Evolutionary conservation across 2,797 vertebrate genomes (phyloP).

Genomic region (Okamejei kenojei): DNA sequence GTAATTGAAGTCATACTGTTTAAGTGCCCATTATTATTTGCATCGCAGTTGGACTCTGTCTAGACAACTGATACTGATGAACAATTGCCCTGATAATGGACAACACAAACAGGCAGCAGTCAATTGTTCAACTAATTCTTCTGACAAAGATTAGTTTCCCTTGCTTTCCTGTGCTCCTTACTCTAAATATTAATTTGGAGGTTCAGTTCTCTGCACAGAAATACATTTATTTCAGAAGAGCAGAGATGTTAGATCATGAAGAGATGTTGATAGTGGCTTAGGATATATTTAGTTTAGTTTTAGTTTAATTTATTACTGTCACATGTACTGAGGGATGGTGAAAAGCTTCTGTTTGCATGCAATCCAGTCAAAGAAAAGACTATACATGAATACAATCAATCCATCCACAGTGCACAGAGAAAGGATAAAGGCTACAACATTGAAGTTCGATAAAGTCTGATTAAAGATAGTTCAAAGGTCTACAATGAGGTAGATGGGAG

Average conservation of each 20-base stretch:
- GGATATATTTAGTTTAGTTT: background rate
- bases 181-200: background rate
- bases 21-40: background rate
- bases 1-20: background rate
- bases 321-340: too few species aligned
- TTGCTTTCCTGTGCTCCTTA: background rate
- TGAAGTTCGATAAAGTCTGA: too few species aligned
- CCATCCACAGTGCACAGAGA: too few species aligned
- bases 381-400: too few species aligned
- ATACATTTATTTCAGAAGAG: background rate
- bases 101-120: background rate
- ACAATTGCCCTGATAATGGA: background rate
- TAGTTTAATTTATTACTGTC: too few species aligned
- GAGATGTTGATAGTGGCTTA: background rate
- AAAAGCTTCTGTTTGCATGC: too few species aligned
- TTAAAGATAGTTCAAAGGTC: too few species aligned
- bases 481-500: too few species aligned
- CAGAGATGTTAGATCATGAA: background rate
- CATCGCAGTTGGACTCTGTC: background rate
- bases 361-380: too few species aligned
- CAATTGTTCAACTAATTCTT: background rate
- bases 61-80: background rate
- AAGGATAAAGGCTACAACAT: too few species aligned
- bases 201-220: background rate
- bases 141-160: background rate